Percentiles rank a stretch among this genome's conserved stretches.
These are phyloP conservation scores for Conus betulinus DNA, from an alignment of 1,140 invertebrate genomes.

Conservation along the genomic window DNA sequence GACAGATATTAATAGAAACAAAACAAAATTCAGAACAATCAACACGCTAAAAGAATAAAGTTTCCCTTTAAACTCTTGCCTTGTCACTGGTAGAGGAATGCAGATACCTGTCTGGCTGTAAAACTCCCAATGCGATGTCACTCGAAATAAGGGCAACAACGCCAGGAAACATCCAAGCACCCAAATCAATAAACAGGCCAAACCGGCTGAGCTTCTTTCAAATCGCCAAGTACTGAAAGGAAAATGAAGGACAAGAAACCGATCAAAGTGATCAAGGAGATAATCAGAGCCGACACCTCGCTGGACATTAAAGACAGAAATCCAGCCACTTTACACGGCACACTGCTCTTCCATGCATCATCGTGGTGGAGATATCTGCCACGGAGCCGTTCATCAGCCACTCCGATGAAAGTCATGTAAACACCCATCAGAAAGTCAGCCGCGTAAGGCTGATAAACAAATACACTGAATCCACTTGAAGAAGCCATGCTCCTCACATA, in stretches of 20 bases:
- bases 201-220: slow-evolving; percentile 7
- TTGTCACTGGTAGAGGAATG: slow-evolving; percentile 51
- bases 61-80: slow-evolving; percentile 36
- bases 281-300: slow-evolving; percentile 59
- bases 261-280: slow-evolving; percentile 61
- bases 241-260: slow-evolving; percentile 56
- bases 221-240: slow-evolving; percentile 51
- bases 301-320: slow-evolving; percentile 58
- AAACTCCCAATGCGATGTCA: slow-evolving; percentile 49
- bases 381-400: slow-evolving; percentile 54
- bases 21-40: slow-evolving; percentile 48
- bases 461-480: slow-evolving; percentile 32
- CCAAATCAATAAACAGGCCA: slow-evolving; percentile 38
- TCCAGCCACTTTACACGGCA: slow-evolving; percentile 56
- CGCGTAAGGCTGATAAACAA: slow-evolving; percentile 56
- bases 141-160: slow-evolving; percentile 38
- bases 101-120: slow-evolving; percentile 53
- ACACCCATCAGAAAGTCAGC: slow-evolving; percentile 68
- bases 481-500: background rate
- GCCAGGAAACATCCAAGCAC: slow-evolving; percentile 30
- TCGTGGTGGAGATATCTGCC: slow-evolving; percentile 58
- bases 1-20: slow-evolving; percentile 45
- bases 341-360: slow-evolving; percentile 53
- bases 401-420: slow-evolving; percentile 64
- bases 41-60: slow-evolving; percentile 49